phyloP scores from a whole-genome alignment of 2,113 vertebrate species.

The Lagenorhynchus albirostris region DNA sequence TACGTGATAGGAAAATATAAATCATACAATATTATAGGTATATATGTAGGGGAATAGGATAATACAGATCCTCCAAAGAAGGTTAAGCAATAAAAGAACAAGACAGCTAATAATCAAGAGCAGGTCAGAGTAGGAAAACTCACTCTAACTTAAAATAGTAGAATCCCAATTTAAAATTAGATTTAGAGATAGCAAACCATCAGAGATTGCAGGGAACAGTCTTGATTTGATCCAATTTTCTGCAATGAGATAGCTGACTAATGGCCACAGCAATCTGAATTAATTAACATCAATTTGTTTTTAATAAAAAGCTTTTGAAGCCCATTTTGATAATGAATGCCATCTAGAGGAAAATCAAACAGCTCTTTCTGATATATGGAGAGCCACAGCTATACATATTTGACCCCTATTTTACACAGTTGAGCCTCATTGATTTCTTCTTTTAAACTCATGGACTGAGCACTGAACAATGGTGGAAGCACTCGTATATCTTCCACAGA shows the following conservation, averaged over 20 bases:
- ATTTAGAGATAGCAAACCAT: constrained; percentile 11
- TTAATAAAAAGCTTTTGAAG: constrained; percentile 78
- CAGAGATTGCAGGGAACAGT: neutral
- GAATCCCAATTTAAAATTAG: neutral
- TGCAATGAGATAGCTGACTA: constrained; percentile 48
- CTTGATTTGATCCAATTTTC: constrained; percentile 35
- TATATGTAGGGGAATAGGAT: neutral
- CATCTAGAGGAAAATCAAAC: constrained; percentile 75
- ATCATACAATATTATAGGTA: neutral
- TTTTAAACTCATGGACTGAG: constrained; percentile 78
- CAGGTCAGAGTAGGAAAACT: neutral
- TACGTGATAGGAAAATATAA: neutral
- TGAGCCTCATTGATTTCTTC: constrained; percentile 84
- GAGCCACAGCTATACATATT: constrained; percentile 84
- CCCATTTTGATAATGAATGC: constrained; percentile 76
- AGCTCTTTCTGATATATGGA: constrained; percentile 74
- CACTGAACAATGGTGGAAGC: constrained; percentile 77
- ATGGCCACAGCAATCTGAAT: constrained; percentile 67
- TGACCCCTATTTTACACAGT: constrained; percentile 86
- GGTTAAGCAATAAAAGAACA: neutral
- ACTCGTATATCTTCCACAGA: constrained; percentile 80
- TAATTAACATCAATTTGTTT: constrained; percentile 80
- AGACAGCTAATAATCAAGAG: neutral
- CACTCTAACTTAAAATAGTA: neutral
- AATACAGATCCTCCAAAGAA: neutral